A percentile compares a stretch with the other conserved stretches of the same genome.
Evolutionary conservation across 1,140 invertebrate species (phyloP).

Genomic region (Tetranychus urticae): DNA sequence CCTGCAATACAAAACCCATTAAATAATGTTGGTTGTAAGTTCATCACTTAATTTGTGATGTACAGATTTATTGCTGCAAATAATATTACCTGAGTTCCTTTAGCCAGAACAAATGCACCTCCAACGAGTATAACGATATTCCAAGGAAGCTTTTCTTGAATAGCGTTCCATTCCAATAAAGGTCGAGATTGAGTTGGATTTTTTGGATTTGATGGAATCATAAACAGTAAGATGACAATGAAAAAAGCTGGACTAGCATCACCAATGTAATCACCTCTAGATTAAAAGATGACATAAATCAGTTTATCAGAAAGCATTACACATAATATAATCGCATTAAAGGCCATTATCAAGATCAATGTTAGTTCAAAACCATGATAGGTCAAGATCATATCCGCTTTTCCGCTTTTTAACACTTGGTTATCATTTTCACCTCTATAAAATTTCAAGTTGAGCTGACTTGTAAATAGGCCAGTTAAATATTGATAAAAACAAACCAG

Average conservation of each 20-base stretch:
- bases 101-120: slow-evolving; percentile 65
- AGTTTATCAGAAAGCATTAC: too few species aligned
- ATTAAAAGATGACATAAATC: not conserved
- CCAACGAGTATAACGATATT: slow-evolving; percentile 29
- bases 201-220: slow-evolving; percentile 35
- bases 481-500: not conserved
- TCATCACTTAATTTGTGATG: too few species aligned
- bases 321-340: too few species aligned
- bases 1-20: slow-evolving; percentile 11
- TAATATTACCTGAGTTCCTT: slow-evolving; percentile 35
- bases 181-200: not conserved
- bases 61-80: not conserved
- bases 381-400: too few species aligned
- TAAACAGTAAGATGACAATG: slow-evolving; percentile 50
- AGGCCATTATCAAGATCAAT: too few species aligned
- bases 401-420: too few species aligned
- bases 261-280: slow-evolving; percentile 17
- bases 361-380: too few species aligned
- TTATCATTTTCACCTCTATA: too few species aligned
- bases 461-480: not conserved
- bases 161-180: slow-evolving; percentile 20
- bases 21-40: too few species aligned
- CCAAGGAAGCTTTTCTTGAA: slow-evolving; percentile 26
- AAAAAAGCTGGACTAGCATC: slow-evolving; percentile 60
- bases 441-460: too few species aligned